Base-by-base conservation (phyloP, 2,113 vertebrate species). In the Sorex fumeus region DNA sequence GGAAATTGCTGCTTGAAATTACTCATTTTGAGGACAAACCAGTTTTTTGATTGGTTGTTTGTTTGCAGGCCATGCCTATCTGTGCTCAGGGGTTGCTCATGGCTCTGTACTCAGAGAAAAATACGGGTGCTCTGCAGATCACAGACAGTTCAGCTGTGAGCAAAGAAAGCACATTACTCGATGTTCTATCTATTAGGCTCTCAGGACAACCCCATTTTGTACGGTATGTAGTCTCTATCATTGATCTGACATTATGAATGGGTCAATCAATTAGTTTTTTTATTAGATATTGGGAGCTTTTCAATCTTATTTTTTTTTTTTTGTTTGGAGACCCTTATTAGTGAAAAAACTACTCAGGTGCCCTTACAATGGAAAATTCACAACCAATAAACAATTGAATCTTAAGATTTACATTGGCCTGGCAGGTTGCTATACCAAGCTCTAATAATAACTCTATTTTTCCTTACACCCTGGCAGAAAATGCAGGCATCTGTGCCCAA, bases 381-480 rank as follows among this genome's bases (percentile, higher is more conserved):
- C 89, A 93, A 89, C 87, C 89, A 95, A 94, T 94, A 94, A 95
- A 95, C 93, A 95, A 74, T 91, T 91, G 89, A 93, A 72, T 94
- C 84, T 93, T 82, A 88, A 96, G 94, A 96, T 95, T 96, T 96
- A 96, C 91, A 94, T 95, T 96, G 93, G 70, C 84, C 32, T 62
- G 93, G 89, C 91, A 96, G 92, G 93, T 95, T 93, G 74, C 94
- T 95, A 43, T 83, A 91, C 70, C 60, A 92, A 79, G 50, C 10
- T 87, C 96, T 96, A 95, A 96, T 96, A 96, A 96, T 94, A 96
- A 93, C 87, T 95, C 36, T 78, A 86, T 95, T 96, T 96, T 96
- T 94, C 69, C 60, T 96, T 64, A 95, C 16, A 85, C 84, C 45
- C 34, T 91, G 87, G 91, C 87, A 94, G 93, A 96, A 95, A 95